A percentile compares a stretch with the other conserved stretches of the same genome.
These are phyloP conservation scores for Caenorhabditis imperialis DNA, from an alignment of 2,888 invertebrate species.

Conservation along the genomic window DNA sequence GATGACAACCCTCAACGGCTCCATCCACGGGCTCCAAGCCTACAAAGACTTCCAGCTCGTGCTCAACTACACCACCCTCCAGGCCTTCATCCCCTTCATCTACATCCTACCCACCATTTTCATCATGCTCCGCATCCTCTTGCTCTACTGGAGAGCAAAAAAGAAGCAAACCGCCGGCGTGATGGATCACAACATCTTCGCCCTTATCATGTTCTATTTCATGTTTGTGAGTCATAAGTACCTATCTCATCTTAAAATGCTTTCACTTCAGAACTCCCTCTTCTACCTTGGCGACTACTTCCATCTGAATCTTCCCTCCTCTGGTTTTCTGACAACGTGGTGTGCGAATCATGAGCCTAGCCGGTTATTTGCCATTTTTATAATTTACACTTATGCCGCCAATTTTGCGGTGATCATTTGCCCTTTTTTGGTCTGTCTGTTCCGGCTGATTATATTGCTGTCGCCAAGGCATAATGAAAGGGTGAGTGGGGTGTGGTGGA, in stretches of 20 bases:
- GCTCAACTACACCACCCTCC: slow-evolving; percentile 17
- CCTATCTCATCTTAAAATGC: too few species aligned
- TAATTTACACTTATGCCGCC: slow-evolving; percentile 25
- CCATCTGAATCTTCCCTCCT: slow-evolving; percentile 40
- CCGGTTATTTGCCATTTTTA: slow-evolving; percentile 6
- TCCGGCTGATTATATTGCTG: slow-evolving; percentile 38
- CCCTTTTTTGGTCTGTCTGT: slow-evolving; percentile 37
- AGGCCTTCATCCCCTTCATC: slow-evolving; percentile 36
- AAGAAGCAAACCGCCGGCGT: background rate
- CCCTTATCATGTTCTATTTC: slow-evolving; percentile 34
- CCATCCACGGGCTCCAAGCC: slow-evolving; percentile 11
- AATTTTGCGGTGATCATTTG: slow-evolving; percentile 39
- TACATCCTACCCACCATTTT: slow-evolving; percentile 32
- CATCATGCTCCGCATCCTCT: slow-evolving; percentile 16
- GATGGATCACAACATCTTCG: slow-evolving; percentile 40
- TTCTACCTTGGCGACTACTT: slow-evolving; percentile 48
- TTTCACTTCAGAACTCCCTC: slow-evolving; percentile 34
- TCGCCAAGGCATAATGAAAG: slow-evolving; percentile 38
- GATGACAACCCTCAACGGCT: slow-evolving; percentile 18
- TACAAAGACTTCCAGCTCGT: slow-evolving; percentile 4
- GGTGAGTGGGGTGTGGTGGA: too few species aligned
- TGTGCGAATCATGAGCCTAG: slow-evolving; percentile 26
- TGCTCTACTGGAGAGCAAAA: slow-evolving; percentile 14
- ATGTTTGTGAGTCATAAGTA: slow-evolving; percentile 32
- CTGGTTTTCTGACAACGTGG: slow-evolving; percentile 37